phyloP scores from a whole-genome alignment of 1,140 invertebrate species.

The Calosoma granatense region DNA sequence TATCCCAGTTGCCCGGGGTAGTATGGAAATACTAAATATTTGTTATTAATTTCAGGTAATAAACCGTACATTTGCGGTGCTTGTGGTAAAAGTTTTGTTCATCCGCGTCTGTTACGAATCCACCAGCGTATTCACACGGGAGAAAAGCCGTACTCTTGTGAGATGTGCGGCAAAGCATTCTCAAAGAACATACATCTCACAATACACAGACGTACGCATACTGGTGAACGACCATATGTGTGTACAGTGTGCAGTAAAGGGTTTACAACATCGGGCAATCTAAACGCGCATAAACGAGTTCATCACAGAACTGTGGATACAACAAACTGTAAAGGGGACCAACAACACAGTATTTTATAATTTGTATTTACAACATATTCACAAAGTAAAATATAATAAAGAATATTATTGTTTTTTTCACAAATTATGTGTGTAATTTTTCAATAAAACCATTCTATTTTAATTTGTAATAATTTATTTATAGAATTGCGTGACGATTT shows the following conservation, averaged over 20 bases:
- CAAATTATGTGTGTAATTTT: too few species aligned
- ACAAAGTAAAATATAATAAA: too few species aligned
- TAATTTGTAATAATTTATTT: too few species aligned
- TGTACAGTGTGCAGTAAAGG: slow-evolving; percentile 34
- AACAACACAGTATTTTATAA: too few species aligned
- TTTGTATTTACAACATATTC: too few species aligned
- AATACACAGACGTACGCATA: slow-evolving; percentile 45
- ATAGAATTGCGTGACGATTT: too few species aligned
- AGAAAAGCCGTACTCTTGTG: slow-evolving; percentile 30
- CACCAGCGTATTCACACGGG: slow-evolving; percentile 8
- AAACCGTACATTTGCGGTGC: slow-evolving; percentile 37
- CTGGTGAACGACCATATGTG: slow-evolving; percentile 40
- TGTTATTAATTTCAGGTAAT: slow-evolving; percentile 25
- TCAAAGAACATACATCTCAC: slow-evolving; percentile 30
- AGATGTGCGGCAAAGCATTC: slow-evolving; percentile 35
- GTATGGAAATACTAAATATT: not conserved
- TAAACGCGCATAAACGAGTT: slow-evolving; percentile 7
- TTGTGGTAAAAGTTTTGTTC: slow-evolving; percentile 36
- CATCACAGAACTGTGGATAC: not conserved
- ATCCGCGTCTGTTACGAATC: not conserved
- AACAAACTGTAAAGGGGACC: not conserved
- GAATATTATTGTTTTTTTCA: too few species aligned
- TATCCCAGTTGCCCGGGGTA: too few species aligned
- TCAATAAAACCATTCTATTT: too few species aligned
- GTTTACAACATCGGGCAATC: not conserved